A percentile compares a stretch with the other conserved stretches of the same genome.
Evolutionary conservation across 2,888 invertebrate species (phyloP).

Genomic region (Ophonus ardosiacus): DNA sequence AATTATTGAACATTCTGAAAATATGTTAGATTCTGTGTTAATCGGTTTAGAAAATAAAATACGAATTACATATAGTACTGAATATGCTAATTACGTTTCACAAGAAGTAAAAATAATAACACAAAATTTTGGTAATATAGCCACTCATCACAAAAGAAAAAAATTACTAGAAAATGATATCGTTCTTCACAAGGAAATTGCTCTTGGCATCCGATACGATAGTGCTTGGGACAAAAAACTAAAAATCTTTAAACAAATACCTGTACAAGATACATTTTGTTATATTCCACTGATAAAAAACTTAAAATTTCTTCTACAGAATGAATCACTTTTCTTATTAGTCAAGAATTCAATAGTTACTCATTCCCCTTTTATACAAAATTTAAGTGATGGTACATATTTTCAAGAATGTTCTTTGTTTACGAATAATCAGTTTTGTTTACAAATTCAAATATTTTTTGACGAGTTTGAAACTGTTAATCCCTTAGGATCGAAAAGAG

Average conservation of each 20-base stretch:
- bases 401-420: slow-evolving; percentile 6
- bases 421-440: background rate
- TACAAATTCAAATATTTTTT: slow-evolving; percentile 32
- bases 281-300: slow-evolving; percentile 9
- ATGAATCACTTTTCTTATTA: slow-evolving; percentile 11
- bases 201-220: background rate
- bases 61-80: background rate
- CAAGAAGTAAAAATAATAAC: background rate
- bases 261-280: slow-evolving; percentile 3
- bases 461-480: slow-evolving; percentile 24
- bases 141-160: background rate
- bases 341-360: background rate
- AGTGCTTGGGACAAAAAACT: background rate
- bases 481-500: slow-evolving; percentile 13
- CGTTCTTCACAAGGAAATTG: background rate
- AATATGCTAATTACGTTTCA: background rate
- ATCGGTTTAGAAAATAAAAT: background rate
- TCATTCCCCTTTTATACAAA: background rate
- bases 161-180: background rate
- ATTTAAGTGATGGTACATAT: slow-evolving; percentile 9
- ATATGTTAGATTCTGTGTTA: background rate
- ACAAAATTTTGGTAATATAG: background rate
- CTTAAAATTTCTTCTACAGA: slow-evolving; percentile 9
- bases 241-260: slow-evolving; percentile 1
- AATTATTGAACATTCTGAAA: slow-evolving; percentile 13